Base-by-base conservation (phyloP, 1,140 invertebrate species). In the Probaryconus sp. region DNA sequence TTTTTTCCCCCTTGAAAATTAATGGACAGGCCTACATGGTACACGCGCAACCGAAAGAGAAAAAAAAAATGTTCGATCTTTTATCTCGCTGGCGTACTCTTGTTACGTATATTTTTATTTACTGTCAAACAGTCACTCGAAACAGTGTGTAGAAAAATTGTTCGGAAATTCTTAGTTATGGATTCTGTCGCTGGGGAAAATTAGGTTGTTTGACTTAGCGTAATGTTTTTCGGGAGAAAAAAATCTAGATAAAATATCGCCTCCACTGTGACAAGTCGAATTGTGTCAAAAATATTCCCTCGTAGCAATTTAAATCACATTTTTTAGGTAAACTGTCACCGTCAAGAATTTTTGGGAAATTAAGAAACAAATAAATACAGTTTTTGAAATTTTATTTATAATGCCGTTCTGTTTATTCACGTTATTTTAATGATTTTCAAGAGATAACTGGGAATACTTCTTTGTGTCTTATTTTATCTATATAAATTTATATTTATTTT, bases 1-100 rank as follows among this genome's bases (percentile, higher is more conserved):
- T 80, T 79, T 80, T 79, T 81, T 72, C 69, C 74, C 65, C 71
- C 61, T 64, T 64, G 76, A 78, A 83, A 83, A 83, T 83, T 83
- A 82, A 83, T 81, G 80, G 77, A 79, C 35, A 74, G 69, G 64
- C 61, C 61, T 68, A 48, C 69, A 47, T n/a, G n/a, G 53, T 51
- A 37, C 50, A 42, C 58, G 21, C 28, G 21, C n/a, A 53, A 50
- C 50, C 11, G 14, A 16, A 37, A 60, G 45, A 40, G 24, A 40
- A 40, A 56, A 61, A 47, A 61, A 70, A 55, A 55, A n/a, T 21
- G 13, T 24, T 56, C 58, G 68, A 63, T 51, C 64, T 45, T 60
- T 67, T 35, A 56, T 67, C 17, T 24, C 30, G 11, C 0, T 35
- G n/a, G 16, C 21, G 7, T 9, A 64, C 31, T 53, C 30, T 53